Conservation (phyloP, 2,113 vertebrate genomes). For the Catagonus wagneri region DNA sequence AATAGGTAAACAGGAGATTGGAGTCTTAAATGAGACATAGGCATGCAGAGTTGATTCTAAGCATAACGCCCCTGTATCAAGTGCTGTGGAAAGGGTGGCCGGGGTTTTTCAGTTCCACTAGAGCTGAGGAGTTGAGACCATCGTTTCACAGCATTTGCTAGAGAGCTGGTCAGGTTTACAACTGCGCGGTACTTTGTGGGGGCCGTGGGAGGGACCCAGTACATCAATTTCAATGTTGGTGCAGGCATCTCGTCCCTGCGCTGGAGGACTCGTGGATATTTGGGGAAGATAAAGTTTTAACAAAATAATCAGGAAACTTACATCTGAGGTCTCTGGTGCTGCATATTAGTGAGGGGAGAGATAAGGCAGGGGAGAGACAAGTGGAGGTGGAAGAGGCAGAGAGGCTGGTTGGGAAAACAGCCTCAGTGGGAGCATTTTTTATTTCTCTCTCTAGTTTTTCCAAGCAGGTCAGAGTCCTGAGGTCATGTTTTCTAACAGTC, state of each 20-base stretch:
- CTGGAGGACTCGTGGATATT: neutral
- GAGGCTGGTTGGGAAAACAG: neutral
- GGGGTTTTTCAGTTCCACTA: neutral
- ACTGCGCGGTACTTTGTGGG: neutral
- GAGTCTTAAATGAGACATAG: neutral
- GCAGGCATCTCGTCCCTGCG: neutral
- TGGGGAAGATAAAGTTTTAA: neutral
- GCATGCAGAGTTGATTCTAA: neutral
- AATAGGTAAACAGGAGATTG: neutral
- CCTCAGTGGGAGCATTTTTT: neutral
- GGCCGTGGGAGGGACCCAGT: neutral
- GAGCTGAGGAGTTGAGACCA: neutral
- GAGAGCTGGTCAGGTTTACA: neutral
- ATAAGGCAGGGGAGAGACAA: neutral
- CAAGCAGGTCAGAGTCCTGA: neutral
- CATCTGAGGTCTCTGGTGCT: neutral
- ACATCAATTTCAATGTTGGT: neutral
- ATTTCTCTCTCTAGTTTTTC: neutral
- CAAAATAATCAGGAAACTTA: neutral
- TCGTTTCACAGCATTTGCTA: neutral
- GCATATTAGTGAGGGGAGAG: neutral
- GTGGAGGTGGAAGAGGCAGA: no score
- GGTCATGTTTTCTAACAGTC: neutral
- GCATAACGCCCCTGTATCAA: neutral
- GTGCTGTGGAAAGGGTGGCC: neutral